Conservation (phyloP, 92 coral and sea anemone species). For the Desmophyllum pertusum region DNA sequence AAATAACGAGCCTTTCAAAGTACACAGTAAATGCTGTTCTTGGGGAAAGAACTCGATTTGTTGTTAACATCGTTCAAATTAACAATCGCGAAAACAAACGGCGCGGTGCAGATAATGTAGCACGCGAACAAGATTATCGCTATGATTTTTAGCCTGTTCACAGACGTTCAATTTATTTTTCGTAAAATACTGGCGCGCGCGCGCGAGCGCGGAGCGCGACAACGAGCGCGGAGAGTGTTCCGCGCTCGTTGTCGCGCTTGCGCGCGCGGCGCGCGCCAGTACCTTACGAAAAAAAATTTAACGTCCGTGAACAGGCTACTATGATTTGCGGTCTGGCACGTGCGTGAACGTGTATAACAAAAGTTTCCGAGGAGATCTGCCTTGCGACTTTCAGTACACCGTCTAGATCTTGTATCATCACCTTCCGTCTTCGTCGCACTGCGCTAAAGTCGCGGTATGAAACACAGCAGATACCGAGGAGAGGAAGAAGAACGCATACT, state of each 20-base stretch:
- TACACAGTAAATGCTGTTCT: slow-evolving; percentile 40
- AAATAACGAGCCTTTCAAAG: slow-evolving; percentile 63
- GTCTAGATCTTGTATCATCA: slow-evolving; percentile 49
- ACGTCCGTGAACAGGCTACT: no score
- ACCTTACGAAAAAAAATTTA: no score
- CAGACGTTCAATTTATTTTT: no score
- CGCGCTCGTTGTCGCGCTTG: no score
- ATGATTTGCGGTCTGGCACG: no score
- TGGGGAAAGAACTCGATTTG: slow-evolving; percentile 6
- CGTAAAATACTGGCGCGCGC: no score
- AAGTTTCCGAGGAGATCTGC: slow-evolving; percentile 52
- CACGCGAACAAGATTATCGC: slow-evolving; percentile 61
- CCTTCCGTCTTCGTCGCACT: slow-evolving; percentile 60
- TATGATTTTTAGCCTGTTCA: no score
- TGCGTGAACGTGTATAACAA: slow-evolving; percentile 53
- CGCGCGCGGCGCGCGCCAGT: no score
- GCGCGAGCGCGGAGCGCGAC: no score
- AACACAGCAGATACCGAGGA: slow-evolving; percentile 37
- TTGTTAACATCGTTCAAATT: slow-evolving; percentile 47
- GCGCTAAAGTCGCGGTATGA: slow-evolving; percentile 54
- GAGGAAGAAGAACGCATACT: slow-evolving; percentile 59
- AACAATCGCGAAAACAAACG: slow-evolving; percentile 57
- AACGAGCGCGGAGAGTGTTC: no score
- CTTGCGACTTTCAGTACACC: slow-evolving; percentile 7
- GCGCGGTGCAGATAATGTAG: slow-evolving; percentile 54